Conservation (phyloP, 2,888 invertebrate species). For the Drosophila quasianomalipes region DNA sequence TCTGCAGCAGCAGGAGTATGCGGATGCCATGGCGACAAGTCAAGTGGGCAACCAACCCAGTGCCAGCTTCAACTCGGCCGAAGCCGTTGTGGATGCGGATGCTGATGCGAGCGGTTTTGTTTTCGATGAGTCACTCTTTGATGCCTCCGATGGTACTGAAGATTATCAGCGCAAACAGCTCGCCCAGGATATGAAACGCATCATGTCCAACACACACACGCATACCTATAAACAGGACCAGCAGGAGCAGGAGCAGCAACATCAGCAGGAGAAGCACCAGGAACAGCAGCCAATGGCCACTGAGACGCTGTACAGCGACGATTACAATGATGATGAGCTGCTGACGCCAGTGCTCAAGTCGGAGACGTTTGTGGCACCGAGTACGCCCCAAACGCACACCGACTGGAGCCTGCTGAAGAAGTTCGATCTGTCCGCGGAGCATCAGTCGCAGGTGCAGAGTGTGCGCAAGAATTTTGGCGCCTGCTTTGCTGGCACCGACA, state of each 20-base stretch:
- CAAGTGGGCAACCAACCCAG: slow-evolving; percentile 36
- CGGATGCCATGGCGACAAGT: slow-evolving; percentile 54
- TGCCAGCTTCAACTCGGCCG: slow-evolving; percentile 14
- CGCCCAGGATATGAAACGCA: slow-evolving; percentile 85
- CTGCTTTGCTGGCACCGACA: slow-evolving; percentile 93
- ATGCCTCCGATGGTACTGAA: slow-evolving; percentile 75
- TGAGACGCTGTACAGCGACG: slow-evolving; percentile 48
- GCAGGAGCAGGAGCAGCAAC: slow-evolving; percentile 1
- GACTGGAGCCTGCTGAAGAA: slow-evolving; percentile 82
- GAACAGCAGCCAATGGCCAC: neutral
- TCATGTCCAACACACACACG: slow-evolving; percentile 83
- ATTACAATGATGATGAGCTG: slow-evolving; percentile 65
- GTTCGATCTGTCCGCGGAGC: slow-evolving; percentile 78
- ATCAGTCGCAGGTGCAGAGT: slow-evolving; percentile 74
- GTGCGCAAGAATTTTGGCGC: slow-evolving; percentile 87
- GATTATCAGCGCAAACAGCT: slow-evolving; percentile 84
- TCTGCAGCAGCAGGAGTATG: slow-evolving; percentile 66
- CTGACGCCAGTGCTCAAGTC: slow-evolving; percentile 62
- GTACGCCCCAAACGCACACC: slow-evolving; percentile 78
- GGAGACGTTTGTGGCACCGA: slow-evolving; percentile 17
- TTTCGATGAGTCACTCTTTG: slow-evolving; percentile 78
- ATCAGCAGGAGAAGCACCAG: neutral
- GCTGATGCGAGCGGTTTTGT: slow-evolving; percentile 55
- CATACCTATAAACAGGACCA: slow-evolving; percentile 20
- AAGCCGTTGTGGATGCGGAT: slow-evolving; percentile 14